Conservation (phyloP, 53 echinoderm and acorn worm genomes). For the Stichopus horrens region DNA sequence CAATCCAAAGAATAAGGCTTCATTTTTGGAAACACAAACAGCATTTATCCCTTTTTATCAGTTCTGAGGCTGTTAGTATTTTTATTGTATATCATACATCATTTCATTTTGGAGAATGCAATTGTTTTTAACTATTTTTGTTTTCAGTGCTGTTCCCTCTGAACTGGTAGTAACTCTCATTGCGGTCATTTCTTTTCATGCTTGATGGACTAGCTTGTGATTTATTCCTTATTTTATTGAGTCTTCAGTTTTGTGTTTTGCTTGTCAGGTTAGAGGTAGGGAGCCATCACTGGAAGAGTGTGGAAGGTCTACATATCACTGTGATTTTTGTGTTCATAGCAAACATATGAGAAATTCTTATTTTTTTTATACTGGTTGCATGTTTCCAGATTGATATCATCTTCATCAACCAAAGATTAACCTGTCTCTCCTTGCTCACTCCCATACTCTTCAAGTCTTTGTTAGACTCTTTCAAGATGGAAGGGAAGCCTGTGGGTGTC, state of each 20-base stretch:
- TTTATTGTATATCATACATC: background rate
- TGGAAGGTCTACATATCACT: too few relatives aligned
- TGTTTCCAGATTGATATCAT: too few relatives aligned
- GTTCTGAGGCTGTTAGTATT: background rate
- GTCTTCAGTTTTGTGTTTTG: background rate
- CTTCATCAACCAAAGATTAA: too few relatives aligned
- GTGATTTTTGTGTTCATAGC: too few relatives aligned
- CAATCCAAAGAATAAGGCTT: background rate
- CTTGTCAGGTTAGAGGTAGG: background rate
- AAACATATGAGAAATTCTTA: too few relatives aligned
- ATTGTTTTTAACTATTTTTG: background rate
- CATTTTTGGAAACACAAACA: background rate
- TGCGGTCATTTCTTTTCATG: background rate
- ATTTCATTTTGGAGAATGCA: background rate
- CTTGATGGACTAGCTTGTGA: slow-evolving; percentile 6
- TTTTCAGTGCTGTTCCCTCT: background rate
- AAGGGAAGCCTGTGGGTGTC: too few relatives aligned
- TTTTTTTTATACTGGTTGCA: too few relatives aligned
- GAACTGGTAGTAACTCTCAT: slow-evolving; percentile 12
- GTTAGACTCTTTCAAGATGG: too few relatives aligned
- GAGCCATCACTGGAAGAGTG: background rate
- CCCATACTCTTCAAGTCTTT: too few relatives aligned
- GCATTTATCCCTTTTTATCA: background rate
- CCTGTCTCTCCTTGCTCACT: too few relatives aligned
- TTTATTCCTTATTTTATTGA: background rate